A percentile compares a stretch with the other conserved stretches of the same genome.
These are phyloP conservation scores for Drosophila subpulchrella DNA, from an alignment of 1,140 invertebrate species.

Conservation along the genomic window DNA sequence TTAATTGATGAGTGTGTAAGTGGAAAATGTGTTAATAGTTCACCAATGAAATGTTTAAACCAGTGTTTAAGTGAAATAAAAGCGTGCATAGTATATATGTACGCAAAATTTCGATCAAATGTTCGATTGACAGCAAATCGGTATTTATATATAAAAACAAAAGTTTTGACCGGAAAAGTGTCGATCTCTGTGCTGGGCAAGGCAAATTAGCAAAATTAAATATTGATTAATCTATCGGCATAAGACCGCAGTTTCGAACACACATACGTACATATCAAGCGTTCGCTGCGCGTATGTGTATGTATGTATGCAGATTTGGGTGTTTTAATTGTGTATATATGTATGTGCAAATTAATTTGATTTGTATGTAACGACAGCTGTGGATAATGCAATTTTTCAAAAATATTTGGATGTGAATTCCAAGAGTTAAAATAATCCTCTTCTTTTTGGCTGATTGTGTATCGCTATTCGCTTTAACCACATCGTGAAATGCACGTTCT, in stretches of 20 bases:
- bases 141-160: slow-evolving; percentile 6
- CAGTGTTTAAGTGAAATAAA: slow-evolving; percentile 19
- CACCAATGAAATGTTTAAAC: neutral
- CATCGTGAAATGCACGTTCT: neutral
- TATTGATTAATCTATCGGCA: slow-evolving; percentile 45
- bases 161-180: too few relatives aligned
- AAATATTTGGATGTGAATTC: slow-evolving; percentile 2
- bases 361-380: slow-evolving; percentile 32
- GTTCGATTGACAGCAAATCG: slow-evolving; percentile 16
- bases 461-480: neutral
- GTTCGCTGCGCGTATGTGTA: slow-evolving; percentile 11
- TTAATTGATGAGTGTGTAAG: slow-evolving; percentile 42
- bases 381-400: slow-evolving; percentile 21
- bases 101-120: slow-evolving; percentile 20
- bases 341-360: slow-evolving; percentile 1
- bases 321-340: slow-evolving; percentile 15
- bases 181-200: neutral
- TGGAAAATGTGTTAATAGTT: neutral
- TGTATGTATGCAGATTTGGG: slow-evolving; percentile 11
- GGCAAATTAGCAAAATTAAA: slow-evolving; percentile 19
- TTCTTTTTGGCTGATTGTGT: neutral
- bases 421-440: neutral
- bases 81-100: slow-evolving; percentile 25
- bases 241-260: slow-evolving; percentile 25
- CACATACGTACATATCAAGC: slow-evolving; percentile 21